phyloP scores from a whole-genome alignment of 2,113 vertebrate species.

The Lagenorhynchus albirostris region DNA sequence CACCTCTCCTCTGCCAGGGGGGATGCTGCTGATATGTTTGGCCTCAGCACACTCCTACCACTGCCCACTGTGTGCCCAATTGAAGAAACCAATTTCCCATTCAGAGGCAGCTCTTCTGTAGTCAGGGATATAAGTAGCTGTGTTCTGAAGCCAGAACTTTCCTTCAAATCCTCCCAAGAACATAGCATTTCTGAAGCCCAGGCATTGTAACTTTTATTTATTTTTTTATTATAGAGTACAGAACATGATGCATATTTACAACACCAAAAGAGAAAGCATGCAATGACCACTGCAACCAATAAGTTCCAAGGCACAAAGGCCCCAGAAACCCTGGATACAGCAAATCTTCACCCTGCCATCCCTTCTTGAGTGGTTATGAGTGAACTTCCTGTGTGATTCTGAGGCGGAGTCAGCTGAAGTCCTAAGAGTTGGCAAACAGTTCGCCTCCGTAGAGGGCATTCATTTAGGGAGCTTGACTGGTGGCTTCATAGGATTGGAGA shows the following conservation, averaged over 20 bases:
- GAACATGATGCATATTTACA: background rate
- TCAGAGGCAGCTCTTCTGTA: background rate
- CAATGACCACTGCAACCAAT: background rate
- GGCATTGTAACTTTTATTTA: background rate
- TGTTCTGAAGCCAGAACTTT: background rate
- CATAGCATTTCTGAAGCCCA: background rate
- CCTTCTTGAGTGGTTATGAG: background rate
- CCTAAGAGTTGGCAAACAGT: background rate
- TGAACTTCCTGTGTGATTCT: background rate
- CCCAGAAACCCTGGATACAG: background rate
- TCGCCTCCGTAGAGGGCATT: background rate
- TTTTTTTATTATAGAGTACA: background rate
- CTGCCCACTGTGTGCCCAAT: background rate
- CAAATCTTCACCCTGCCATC: background rate
- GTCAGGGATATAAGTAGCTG: background rate
- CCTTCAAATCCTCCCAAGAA: background rate
- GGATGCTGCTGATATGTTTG: background rate
- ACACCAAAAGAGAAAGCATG: background rate
- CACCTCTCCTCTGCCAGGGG: background rate
- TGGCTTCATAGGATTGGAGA: background rate
- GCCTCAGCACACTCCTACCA: background rate
- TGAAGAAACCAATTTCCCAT: background rate
- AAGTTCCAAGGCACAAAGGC: slow-evolving; percentile 14
- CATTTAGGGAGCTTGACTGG: slow-evolving; percentile 31
- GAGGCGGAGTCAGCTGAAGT: background rate